phyloP scores from a whole-genome alignment of 2,797 vertebrate species.

The Cynopterus sphinx region DNA sequence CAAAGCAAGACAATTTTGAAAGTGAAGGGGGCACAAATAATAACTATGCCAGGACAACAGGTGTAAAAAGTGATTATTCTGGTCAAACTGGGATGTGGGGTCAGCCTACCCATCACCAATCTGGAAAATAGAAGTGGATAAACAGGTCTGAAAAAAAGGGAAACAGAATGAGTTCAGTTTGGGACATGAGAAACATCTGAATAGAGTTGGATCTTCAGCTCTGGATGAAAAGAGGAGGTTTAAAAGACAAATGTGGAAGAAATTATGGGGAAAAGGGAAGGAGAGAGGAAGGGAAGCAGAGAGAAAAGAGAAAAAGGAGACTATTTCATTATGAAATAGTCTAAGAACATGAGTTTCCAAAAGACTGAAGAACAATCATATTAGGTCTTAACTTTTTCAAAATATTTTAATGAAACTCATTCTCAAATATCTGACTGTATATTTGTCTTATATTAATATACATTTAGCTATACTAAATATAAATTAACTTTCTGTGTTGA shows the following conservation, averaged over 20 bases:
- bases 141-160: neutral
- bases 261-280: neutral
- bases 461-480: neutral
- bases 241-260: neutral
- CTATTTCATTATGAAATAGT: neutral
- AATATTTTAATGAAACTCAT: constrained; percentile 11
- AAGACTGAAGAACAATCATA: neutral
- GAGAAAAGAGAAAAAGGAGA: neutral
- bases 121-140: neutral
- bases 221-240: neutral
- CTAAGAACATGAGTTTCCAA: neutral
- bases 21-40: neutral
- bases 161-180: neutral
- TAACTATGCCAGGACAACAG: neutral
- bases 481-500: neutral
- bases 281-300: neutral
- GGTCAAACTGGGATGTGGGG: neutral
- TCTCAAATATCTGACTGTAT: neutral
- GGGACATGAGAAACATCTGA: neutral
- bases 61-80: neutral
- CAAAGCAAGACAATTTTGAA: constrained; percentile 22
- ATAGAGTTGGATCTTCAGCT: neutral
- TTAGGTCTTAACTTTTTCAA: neutral
- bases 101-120: neutral
- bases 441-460: neutral